Conservation (phyloP, 2,797 vertebrate genomes). For the Acanthurus tractus region DNA sequence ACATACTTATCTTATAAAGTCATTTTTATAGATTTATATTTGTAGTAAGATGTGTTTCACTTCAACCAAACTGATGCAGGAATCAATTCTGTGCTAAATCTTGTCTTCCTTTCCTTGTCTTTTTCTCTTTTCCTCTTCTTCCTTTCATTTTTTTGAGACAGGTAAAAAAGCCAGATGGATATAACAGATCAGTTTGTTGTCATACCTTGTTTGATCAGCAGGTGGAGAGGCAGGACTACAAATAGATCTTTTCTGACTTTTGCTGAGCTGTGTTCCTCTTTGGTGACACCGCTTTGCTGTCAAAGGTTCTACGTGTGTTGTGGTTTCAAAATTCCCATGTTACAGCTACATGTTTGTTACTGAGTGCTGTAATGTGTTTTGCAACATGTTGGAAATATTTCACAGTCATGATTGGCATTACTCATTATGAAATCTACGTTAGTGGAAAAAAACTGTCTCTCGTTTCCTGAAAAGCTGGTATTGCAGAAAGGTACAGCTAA, state of each 20-base stretch:
- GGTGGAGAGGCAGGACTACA: constrained; percentile 50
- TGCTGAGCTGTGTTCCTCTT: neutral
- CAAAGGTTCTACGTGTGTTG: neutral
- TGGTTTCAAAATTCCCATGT: neutral
- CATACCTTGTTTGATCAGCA: constrained; percentile 50
- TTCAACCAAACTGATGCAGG: neutral
- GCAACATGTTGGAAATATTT: constrained; percentile 1
- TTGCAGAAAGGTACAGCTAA: neutral
- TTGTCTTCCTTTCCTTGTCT: neutral
- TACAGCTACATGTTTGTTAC: neutral
- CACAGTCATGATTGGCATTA: neutral
- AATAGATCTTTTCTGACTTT: neutral
- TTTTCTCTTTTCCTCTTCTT: neutral
- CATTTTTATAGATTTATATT: neutral
- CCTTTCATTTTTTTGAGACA: neutral
- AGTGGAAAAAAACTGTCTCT: neutral
- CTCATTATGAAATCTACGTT: neutral
- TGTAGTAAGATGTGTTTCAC: neutral
- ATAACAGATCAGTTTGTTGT: neutral
- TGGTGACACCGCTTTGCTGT: neutral
- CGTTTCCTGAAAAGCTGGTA: constrained; percentile 8
- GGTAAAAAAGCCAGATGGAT: neutral
- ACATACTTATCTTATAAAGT: neutral
- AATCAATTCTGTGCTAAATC: neutral
- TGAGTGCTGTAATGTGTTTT: neutral